A percentile compares a stretch with the other conserved stretches of the same genome.
phyloP scores from a whole-genome alignment of 2,113 vertebrate genomes.

The Limanda limanda region DNA sequence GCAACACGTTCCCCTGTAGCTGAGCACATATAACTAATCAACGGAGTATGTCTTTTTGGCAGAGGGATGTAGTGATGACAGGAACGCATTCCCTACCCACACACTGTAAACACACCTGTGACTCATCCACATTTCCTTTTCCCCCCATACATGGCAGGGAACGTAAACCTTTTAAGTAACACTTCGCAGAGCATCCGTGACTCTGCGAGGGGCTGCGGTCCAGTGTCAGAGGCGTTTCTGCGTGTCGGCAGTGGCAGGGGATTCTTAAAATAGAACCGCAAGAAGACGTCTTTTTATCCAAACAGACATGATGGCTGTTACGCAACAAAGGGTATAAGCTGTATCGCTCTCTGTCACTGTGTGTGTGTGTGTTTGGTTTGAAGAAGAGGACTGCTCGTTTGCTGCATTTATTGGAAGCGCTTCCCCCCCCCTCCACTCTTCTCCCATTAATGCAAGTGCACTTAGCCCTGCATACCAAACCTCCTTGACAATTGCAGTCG shows the following conservation, averaged over 20 bases:
- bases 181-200: constrained; percentile 20
- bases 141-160: constrained; percentile 60
- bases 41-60: constrained; percentile 16
- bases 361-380: constrained; percentile 33
- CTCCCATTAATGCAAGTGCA: constrained; percentile 50
- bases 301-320: constrained; percentile 66
- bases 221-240: constrained; percentile 52
- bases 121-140: constrained; percentile 65
- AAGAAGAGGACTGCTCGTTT: constrained; percentile 43
- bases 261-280: constrained; percentile 69
- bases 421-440: constrained; percentile 1
- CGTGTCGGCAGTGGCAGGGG: constrained; percentile 30
- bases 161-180: constrained; percentile 53
- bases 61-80: constrained; percentile 42
- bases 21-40: constrained; percentile 18
- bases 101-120: constrained; percentile 71
- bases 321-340: constrained; percentile 54
- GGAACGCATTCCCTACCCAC: constrained; percentile 49
- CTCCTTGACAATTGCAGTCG: constrained; percentile 35
- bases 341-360: constrained; percentile 36
- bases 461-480: constrained; percentile 51
- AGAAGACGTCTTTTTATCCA: constrained; percentile 65
- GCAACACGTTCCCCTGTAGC: constrained; percentile 30
- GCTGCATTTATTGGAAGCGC: constrained; percentile 31
- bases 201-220: constrained; percentile 15